These are phyloP conservation scores for Hydropsyche betteni DNA, from an alignment of 2,888 invertebrate species.

Conservation along the genomic window DNA sequence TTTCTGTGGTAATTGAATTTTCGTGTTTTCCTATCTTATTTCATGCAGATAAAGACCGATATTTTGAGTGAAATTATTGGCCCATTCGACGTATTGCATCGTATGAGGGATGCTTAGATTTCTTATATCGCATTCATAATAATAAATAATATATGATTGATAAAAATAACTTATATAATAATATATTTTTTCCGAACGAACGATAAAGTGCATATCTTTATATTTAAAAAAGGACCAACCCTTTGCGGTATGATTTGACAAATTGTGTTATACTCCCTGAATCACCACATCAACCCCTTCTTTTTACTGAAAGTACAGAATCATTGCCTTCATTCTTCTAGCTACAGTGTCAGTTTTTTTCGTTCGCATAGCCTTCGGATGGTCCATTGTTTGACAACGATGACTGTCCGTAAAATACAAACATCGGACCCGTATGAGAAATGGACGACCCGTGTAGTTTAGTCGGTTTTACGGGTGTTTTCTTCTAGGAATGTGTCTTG, in stretches of 20 bases:
- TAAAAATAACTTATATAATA: too few relatives aligned
- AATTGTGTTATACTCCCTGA: constrained; percentile 44
- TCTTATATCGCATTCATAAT: neutral
- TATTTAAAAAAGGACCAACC: constrained; percentile 19
- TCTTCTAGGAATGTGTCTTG: constrained; percentile 37
- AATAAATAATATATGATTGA: too few relatives aligned
- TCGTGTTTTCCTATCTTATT: constrained; percentile 30
- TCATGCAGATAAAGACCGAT: constrained; percentile 2
- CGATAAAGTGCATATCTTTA: too few relatives aligned
- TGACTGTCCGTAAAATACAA: constrained; percentile 50
- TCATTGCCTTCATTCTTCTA: constrained; percentile 27
- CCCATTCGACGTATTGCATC: neutral
- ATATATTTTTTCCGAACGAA: too few relatives aligned
- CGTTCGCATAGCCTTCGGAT: constrained; percentile 27
- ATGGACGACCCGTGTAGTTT: constrained; percentile 44
- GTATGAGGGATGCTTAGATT: neutral
- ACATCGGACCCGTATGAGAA: constrained; percentile 48
- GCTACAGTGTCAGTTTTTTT: constrained; percentile 42
- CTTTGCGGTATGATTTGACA: constrained; percentile 47
- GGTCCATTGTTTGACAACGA: constrained; percentile 50
- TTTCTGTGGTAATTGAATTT: constrained; percentile 34
- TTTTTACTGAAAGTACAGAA: constrained; percentile 40
- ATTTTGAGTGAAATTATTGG: constrained; percentile 25
- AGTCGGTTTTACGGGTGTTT: constrained; percentile 44
- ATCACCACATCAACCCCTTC: constrained; percentile 42